A percentile compares a stretch with the other conserved stretches of the same genome.
phyloP scores from a whole-genome alignment of 2,113 vertebrate species.

The Scomber colias region DNA sequence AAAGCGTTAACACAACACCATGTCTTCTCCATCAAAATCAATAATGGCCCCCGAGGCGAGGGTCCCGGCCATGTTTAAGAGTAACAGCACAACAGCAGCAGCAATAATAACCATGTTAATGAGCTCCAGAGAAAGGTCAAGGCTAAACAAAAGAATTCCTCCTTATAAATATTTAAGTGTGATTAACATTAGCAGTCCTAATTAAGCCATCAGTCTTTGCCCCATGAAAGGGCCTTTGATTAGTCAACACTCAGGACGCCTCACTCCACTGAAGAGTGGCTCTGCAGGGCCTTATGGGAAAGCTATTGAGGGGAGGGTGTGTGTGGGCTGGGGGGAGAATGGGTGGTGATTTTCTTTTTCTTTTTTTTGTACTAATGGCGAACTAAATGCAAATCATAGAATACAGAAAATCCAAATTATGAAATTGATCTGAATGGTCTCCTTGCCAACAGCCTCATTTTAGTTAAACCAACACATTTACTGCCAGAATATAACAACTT shows the following conservation, averaged over 20 bases:
- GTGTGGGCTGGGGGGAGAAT: neutral
- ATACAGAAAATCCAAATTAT: neutral
- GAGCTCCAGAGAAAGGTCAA: slow-evolving; percentile 84
- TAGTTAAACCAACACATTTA: neutral
- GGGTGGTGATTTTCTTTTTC: neutral
- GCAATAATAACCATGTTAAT: slow-evolving; percentile 80
- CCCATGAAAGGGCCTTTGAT: slow-evolving; percentile 73
- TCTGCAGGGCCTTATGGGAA: slow-evolving; percentile 36
- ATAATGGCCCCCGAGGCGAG: slow-evolving; percentile 69
- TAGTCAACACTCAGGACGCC: slow-evolving; percentile 68
- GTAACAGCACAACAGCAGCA: slow-evolving; percentile 68
- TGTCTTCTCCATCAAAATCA: slow-evolving; percentile 80
- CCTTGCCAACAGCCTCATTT: neutral
- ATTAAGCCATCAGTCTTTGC: slow-evolving; percentile 81
- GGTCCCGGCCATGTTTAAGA: slow-evolving; percentile 48
- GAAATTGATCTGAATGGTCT: neutral
- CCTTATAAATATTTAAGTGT: slow-evolving; percentile 86
- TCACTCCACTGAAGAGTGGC: slow-evolving; percentile 61
- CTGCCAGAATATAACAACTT: neutral
- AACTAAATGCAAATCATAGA: slow-evolving; percentile 3
- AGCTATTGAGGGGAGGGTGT: slow-evolving; percentile 1
- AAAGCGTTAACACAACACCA: slow-evolving; percentile 67
- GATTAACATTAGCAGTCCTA: slow-evolving; percentile 82
- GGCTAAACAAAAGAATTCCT: slow-evolving; percentile 82
- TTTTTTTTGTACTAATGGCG: neutral